These are phyloP conservation scores for Melitaea athalia DNA, from an alignment of 2,888 invertebrate genomes.

Conservation along the genomic window DNA sequence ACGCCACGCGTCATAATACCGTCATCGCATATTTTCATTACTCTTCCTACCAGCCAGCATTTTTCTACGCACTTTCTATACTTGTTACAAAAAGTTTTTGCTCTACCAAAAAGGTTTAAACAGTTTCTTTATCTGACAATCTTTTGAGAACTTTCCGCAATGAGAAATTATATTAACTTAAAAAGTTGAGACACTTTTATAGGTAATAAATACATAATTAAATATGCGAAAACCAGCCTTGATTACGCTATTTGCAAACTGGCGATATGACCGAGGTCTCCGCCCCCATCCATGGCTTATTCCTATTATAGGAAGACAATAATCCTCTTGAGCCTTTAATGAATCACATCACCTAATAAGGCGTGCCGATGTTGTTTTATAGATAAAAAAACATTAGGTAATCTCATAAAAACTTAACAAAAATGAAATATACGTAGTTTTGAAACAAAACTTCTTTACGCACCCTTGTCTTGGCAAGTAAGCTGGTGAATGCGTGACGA, in stretches of 20 bases:
- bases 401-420: not conserved
- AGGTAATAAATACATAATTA: not conserved
- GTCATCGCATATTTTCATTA: constrained; percentile 42
- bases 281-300: constrained; percentile 30
- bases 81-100: not conserved
- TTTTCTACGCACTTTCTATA: constrained; percentile 28
- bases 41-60: constrained; percentile 21
- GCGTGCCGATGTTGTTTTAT: constrained; percentile 1
- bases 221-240: constrained; percentile 19
- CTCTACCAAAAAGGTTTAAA: not conserved
- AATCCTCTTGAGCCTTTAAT: constrained; percentile 24
- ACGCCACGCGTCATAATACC: constrained; percentile 53
- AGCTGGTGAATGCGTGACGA: too few relatives aligned
- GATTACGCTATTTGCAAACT: constrained; percentile 27
- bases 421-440: not conserved
- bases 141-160: not conserved
- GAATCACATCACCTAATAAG: constrained; percentile 28
- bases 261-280: constrained; percentile 23
- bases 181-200: not conserved
- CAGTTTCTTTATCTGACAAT: not conserved
- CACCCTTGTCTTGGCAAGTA: too few relatives aligned
- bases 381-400: not conserved
- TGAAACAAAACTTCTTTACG: too few relatives aligned
- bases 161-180: not conserved
- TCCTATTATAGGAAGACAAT: constrained; percentile 32